phyloP scores from a whole-genome alignment of 2,113 vertebrate genomes.

The Pyrgilauda ruficollis region DNA sequence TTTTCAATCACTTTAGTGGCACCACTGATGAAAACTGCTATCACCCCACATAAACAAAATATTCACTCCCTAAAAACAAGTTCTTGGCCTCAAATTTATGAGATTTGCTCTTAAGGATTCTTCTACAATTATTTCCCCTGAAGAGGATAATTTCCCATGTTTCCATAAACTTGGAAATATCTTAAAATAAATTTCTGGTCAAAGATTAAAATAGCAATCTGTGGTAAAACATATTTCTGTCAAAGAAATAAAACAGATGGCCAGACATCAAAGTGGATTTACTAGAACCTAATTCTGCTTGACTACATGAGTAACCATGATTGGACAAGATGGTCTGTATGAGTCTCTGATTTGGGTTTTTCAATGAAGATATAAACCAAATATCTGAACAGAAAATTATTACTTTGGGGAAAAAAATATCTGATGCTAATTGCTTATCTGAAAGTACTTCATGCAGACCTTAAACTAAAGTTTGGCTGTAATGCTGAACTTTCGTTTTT shows the following conservation, averaged over 20 bases:
- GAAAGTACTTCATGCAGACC: not conserved
- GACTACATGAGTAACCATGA: not conserved
- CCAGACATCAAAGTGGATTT: not conserved
- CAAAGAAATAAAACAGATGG: not conserved
- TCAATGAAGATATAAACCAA: not conserved
- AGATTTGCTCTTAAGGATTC: not conserved
- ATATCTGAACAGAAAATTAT: not conserved
- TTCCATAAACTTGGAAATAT: not conserved
- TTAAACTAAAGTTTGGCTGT: not conserved
- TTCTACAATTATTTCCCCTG: not conserved
- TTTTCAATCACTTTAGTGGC: not conserved
- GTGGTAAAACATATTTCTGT: not conserved
- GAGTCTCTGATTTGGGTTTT: not conserved
- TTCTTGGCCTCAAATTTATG: not conserved
- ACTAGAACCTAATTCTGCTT: not conserved
- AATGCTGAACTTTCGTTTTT: not conserved
- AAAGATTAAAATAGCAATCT: not conserved
- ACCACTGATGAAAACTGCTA: not conserved
- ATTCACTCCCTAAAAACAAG: not conserved
- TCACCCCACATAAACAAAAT: not conserved
- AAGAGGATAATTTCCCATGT: not conserved
- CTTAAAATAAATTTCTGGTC: not conserved
- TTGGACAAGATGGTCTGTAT: not conserved
- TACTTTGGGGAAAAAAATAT: not conserved
- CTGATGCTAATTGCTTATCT: not conserved